Evolutionary conservation across 2,113 vertebrate species (phyloP).

Genomic region (Podocnemis expansa): DNA sequence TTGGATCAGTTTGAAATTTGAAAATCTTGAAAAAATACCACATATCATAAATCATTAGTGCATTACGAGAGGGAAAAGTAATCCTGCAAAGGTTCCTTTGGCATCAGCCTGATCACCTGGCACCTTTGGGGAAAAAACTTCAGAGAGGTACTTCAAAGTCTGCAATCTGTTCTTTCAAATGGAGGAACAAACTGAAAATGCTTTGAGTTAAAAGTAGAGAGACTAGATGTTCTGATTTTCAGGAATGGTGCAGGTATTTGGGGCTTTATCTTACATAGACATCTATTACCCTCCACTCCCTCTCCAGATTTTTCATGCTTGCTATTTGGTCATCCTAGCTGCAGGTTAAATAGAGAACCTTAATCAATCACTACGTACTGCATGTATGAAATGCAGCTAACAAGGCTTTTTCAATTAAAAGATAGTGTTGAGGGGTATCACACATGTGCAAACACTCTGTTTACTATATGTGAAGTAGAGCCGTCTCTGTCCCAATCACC

Average conservation of each 20-base stretch:
- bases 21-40: background rate
- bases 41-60: background rate
- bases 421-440: conserved; percentile 39
- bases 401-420: conserved; percentile 50
- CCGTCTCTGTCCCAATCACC: conserved; percentile 65
- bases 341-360: conserved; percentile 16
- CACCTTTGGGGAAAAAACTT: conserved; percentile 63
- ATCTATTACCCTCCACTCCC: too few relatives aligned
- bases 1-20: background rate
- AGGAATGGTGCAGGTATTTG: too few relatives aligned
- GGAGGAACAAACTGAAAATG: conserved; percentile 47
- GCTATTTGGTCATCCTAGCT: background rate
- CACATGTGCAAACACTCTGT: conserved; percentile 60
- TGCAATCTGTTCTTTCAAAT: conserved; percentile 58
- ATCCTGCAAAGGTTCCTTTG: conserved; percentile 44
- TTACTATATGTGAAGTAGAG: conserved; percentile 49
- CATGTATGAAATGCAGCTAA: background rate
- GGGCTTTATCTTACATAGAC: too few relatives aligned
- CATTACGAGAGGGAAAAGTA: background rate
- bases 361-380: conserved; percentile 33
- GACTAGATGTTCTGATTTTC: too few relatives aligned
- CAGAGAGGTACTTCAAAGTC: conserved; percentile 45
- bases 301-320: too few relatives aligned
- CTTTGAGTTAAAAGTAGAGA: conserved; percentile 18
- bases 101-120: conserved; percentile 58